Percentiles rank a stretch among this genome's conserved stretches.
Conservation (phyloP, 2,888 invertebrate species). For the Oscheius sp. region DNA sequence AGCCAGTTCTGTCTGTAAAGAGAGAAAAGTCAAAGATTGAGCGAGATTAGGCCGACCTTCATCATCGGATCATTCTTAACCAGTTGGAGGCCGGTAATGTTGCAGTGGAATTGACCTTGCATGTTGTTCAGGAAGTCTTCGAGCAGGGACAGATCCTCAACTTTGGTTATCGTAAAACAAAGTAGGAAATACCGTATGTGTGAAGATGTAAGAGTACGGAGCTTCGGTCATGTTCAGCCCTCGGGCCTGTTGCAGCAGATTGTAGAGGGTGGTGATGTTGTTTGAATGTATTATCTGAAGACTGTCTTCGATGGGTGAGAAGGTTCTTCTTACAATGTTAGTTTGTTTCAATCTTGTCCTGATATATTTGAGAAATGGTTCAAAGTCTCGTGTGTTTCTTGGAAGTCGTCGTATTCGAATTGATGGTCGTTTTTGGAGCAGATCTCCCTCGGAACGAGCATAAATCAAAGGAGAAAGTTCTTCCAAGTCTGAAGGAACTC, state of each 20-base stretch:
- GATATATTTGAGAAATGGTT: conserved; percentile 67
- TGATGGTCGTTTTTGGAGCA: conserved; percentile 41
- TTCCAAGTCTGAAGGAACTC: conserved; percentile 42
- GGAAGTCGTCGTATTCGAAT: conserved; percentile 60
- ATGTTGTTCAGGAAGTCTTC: conserved; percentile 69
- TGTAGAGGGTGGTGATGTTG: conserved; percentile 67
- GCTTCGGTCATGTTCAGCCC: conserved; percentile 69
- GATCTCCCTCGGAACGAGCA: conserved; percentile 46
- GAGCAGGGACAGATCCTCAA: conserved; percentile 67
- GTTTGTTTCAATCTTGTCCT: conserved; percentile 65
- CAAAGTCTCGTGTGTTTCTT: conserved; percentile 59
- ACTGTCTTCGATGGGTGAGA: not conserved
- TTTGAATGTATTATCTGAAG: conserved; percentile 68
- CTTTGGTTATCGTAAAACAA: not conserved
- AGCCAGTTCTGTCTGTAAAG: conserved; percentile 62
- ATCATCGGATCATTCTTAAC: conserved; percentile 68
- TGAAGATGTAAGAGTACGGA: conserved; percentile 68
- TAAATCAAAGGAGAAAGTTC: conserved; percentile 54
- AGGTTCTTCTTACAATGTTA: conserved; percentile 60
- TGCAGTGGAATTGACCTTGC: conserved; percentile 66
- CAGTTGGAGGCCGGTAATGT: conserved; percentile 70
- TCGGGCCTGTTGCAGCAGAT: conserved; percentile 63
- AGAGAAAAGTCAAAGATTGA: not conserved
- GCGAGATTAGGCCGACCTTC: conserved; percentile 50
- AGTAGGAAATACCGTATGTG: conserved; percentile 60